Evolutionary conservation across 2,797 vertebrate species (phyloP).

Genomic region (Pangasius mekongensis): DNA sequence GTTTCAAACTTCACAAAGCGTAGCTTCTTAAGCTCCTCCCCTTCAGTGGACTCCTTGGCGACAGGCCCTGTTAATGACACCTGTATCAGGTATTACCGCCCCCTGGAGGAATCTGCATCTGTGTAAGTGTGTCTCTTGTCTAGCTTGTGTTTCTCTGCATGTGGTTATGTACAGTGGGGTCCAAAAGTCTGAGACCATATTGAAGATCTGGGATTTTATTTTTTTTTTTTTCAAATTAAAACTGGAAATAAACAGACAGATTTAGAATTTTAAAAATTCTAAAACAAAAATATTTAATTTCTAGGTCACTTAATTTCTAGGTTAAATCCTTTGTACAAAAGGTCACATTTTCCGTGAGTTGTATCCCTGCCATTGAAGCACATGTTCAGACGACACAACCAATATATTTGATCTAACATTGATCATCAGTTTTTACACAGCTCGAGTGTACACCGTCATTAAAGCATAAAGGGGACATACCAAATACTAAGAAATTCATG

Average conservation of each 20-base stretch:
- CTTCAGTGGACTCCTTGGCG: slow-evolving; percentile 74
- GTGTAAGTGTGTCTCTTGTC: slow-evolving; percentile 66
- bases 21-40: slow-evolving; percentile 82
- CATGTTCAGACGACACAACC: not conserved
- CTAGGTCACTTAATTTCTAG: too few relatives aligned
- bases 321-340: too few relatives aligned
- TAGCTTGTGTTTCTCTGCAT: slow-evolving; percentile 62
- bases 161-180: not conserved
- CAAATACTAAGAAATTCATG: not conserved
- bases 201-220: not conserved
- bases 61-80: slow-evolving; percentile 67
- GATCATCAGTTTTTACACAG: not conserved
- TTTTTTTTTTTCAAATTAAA: not conserved
- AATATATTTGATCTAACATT: not conserved
- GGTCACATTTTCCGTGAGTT: too few relatives aligned
- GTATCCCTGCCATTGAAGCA: not conserved
- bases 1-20: slow-evolving; percentile 88
- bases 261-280: not conserved
- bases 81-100: slow-evolving; percentile 74
- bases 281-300: too few relatives aligned
- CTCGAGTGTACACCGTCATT: not conserved
- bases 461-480: not conserved
- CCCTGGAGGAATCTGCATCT: slow-evolving; percentile 72
- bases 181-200: not conserved
- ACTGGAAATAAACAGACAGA: not conserved